Conservation (phyloP, 1,140 invertebrate species). For the Mesaphorura yosii region DNA sequence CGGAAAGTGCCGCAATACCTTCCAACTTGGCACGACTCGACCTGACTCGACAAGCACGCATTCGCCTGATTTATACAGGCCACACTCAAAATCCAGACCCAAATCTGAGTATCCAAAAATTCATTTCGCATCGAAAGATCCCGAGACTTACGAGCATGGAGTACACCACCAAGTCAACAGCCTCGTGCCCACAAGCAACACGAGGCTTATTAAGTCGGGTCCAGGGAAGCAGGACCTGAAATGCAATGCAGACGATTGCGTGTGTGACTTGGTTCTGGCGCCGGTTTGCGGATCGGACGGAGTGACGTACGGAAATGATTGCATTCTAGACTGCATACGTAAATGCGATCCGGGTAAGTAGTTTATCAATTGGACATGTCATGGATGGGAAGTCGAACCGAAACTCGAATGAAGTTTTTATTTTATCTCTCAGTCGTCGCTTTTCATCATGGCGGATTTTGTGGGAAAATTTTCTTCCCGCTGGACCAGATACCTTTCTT, state of each 20-base stretch:
- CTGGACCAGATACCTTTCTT: not conserved
- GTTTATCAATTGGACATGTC: not conserved
- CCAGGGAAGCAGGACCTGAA: no score
- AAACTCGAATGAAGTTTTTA: not conserved
- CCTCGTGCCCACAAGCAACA: no score
- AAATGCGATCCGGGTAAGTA: constrained; percentile 1
- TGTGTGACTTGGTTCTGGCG: not conserved
- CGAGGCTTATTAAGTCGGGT: no score
- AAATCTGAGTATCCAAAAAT: no score
- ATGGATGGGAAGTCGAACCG: not conserved
- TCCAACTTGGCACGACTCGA: no score
- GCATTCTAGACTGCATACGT: not conserved
- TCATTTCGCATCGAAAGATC: no score
- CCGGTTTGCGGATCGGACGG: constrained; percentile 2
- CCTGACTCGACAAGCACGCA: no score
- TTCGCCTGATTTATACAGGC: no score
- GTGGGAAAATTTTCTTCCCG: not conserved
- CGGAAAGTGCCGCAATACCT: no score
- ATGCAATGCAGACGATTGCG: not conserved
- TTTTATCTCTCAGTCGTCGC: not conserved
- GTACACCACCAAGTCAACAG: no score
- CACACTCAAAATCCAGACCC: no score
- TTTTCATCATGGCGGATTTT: not conserved
- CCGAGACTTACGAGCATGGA: no score
- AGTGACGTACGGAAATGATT: constrained; percentile 3